Base-by-base conservation (phyloP, 2,797 vertebrate genomes). In the Sus cebifrons region DNA sequence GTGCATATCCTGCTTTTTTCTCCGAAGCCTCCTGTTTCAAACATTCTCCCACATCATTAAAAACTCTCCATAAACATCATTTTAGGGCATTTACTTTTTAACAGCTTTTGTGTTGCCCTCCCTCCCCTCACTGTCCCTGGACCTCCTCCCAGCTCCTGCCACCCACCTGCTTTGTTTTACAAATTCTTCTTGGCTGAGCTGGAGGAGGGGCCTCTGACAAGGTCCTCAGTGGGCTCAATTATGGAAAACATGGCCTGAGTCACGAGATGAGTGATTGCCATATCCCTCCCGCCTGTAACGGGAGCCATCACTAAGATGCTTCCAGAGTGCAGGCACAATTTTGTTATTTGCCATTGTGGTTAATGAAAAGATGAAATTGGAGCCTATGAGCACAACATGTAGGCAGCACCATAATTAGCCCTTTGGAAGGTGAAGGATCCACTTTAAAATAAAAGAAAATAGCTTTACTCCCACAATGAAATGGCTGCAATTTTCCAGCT, bases 351-450 rank as follows among this genome's bases (percentile, higher is more conserved):
- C 89, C 71, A 17, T 36, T 96, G 92, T 86, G 93, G 96, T 92
- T 97, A 98, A 96, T 97, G 94, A 98, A 97, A 97, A 98, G 95
- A 95, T 96, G 95, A 97, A 97, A 98, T 97, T 96, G 95, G 58
- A 97, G 78, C 87, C 89, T 90, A 96, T 95, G 92, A 95, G 84
- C 65, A 82, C 92, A 91, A 90, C 60, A 8, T 85, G 90, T 85
- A 97, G 97, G 94, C 93, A 97, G 75, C 23, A 89, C 91, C 93
- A 49, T 97, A 97, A 98, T 98, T 98, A 98, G 88, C 95, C 96
- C 93, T 98, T 98, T 98, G 97, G 97, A 98, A 98, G 98, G 98
- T 98, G 98, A 98, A 98, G 89, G 92, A 95, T 94, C 96, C 96
- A 96, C 97, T 98, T 98, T 94, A 96, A 96, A 98, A 97, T 95